Percentiles rank a stretch among this genome's conserved stretches.
phyloP scores from a whole-genome alignment of 2,797 vertebrate genomes.

The Heteromormyrus szaboi region DNA sequence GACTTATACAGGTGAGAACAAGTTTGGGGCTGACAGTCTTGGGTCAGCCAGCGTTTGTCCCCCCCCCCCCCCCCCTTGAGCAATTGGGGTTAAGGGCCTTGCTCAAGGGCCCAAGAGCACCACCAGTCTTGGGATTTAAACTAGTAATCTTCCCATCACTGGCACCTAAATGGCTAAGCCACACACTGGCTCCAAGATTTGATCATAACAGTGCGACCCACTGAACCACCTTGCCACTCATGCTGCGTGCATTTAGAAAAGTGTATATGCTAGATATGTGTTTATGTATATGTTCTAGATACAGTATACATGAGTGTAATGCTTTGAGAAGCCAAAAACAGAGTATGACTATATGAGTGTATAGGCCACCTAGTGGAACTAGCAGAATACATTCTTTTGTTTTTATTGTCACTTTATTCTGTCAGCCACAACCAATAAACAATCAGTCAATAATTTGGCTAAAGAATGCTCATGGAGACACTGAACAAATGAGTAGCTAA shows the following conservation, averaged over 20 bases:
- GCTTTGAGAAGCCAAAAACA: not conserved
- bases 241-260: not conserved
- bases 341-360: not conserved
- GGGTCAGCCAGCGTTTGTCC: not conserved
- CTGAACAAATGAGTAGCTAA: not conserved
- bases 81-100: not conserved
- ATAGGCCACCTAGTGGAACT: not conserved
- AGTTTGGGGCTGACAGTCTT: not conserved
- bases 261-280: not conserved
- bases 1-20: not conserved
- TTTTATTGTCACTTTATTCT: not conserved
- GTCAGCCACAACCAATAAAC: not conserved
- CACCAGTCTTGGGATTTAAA: not conserved
- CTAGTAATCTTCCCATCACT: not conserved
- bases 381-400: not conserved
- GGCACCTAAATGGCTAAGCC: not conserved
- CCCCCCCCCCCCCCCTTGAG: not conserved
- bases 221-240: not conserved
- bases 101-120: not conserved
- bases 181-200: not conserved
- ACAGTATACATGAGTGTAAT: not conserved
- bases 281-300: not conserved
- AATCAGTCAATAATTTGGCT: not conserved
- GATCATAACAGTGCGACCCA: not conserved
- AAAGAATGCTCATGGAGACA: not conserved